Base-by-base conservation (phyloP, 2,888 invertebrate genomes). In the Emmelina monodactyla region DNA sequence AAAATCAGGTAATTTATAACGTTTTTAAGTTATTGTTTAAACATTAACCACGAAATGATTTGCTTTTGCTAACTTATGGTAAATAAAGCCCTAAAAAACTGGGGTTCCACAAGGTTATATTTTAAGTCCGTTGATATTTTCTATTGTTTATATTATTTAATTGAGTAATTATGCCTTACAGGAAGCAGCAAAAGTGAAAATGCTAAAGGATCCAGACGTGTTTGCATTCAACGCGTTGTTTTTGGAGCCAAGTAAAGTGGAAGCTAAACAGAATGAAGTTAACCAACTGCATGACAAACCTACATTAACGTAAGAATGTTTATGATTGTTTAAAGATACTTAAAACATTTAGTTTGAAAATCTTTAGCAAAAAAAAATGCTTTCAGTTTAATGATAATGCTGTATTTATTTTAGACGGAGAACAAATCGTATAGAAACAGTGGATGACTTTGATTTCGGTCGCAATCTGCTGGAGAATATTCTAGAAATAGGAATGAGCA, bases 161-260 rank as follows among this genome's bases (percentile, higher is more conserved):
- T n/a, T n/a, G n/a, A n/a, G n/a, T n/a, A n/a, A n/a, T n/a, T n/a
- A n/a, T n/a, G n/a, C 11, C n/a, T 12, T 53, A 1, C 52, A 80
- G 76, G 65, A 75, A 35, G 38, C 59, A 10, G 59, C 69, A 0
- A 57, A 67, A 1, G 46, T 53, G 1, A 76, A 76, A 40, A 79
- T 83, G 78, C 42, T 82, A 39, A 66, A 64, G 29, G 83, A 83
- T 29, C 83, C 82, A 0, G 81, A 83, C 12, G 81, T 83, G n/a
- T 78, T 80, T 14, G 82, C 84, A 0, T 73, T 84, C 46, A 82
- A 83, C 42, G 80, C 84, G 0, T 47, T 84, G 0, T 84, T 84
- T 49, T 45, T 83, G 58, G 76, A 83, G 3, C 82, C 82, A 0
- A 57, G 55, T 19, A 69, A 73, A 29, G 59, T 82, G 13, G 75